A percentile compares a stretch with the other conserved stretches of the same genome.
These are phyloP conservation scores for Spea bombifrons DNA, from an alignment of 2,113 vertebrate genomes.

Conservation along the genomic window DNA sequence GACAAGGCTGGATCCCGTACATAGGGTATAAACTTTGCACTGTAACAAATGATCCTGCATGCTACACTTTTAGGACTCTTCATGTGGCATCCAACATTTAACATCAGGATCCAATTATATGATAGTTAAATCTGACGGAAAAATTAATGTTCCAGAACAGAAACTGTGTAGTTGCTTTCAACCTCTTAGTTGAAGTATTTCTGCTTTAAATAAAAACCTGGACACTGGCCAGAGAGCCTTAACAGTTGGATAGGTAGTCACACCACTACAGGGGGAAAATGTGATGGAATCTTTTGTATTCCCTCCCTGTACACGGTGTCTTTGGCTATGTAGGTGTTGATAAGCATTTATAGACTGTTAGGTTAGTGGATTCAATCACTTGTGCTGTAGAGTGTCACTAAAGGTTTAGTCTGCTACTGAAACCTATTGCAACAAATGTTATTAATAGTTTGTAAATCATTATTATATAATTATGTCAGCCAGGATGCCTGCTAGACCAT, in stretches of 20 bases:
- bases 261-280: constrained; percentile 54
- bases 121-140: constrained; percentile 76
- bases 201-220: constrained; percentile 79
- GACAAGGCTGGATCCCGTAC: constrained; percentile 52
- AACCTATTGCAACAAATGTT: constrained; percentile 55
- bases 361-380: constrained; percentile 51
- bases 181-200: constrained; percentile 58
- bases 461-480: constrained; percentile 54
- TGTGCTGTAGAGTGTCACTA: constrained; percentile 38
- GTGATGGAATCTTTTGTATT: constrained; percentile 53
- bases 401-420: constrained; percentile 54
- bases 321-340: constrained; percentile 57
- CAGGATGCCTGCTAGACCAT: constrained; percentile 52
- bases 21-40: constrained; percentile 67
- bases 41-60: constrained; percentile 73
- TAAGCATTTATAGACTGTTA: constrained; percentile 62
- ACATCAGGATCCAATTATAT: constrained; percentile 81
- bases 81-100: constrained; percentile 70
- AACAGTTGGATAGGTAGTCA: constrained; percentile 55
- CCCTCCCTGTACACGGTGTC: constrained; percentile 36
- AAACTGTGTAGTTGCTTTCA: constrained; percentile 63
- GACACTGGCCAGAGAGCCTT: constrained; percentile 64
- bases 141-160: constrained; percentile 76
- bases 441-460: constrained; percentile 59
- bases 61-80: constrained; percentile 70